phyloP scores from a whole-genome alignment of 2,888 invertebrate genomes.

The Drosophila monieri region DNA sequence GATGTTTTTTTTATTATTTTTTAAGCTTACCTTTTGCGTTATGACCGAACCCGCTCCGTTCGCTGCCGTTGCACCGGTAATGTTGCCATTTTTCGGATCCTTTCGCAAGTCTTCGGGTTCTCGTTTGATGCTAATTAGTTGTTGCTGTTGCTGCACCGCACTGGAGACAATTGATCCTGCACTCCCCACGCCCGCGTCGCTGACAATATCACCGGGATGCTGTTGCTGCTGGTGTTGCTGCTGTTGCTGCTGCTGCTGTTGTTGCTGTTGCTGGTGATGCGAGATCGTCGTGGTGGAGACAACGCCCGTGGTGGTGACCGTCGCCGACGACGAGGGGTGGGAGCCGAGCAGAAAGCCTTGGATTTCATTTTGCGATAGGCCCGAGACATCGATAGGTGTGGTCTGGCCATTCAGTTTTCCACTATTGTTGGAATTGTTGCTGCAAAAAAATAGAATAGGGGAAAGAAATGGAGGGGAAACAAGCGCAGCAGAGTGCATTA shows the following conservation, averaged over 20 bases:
- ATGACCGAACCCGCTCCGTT: slow-evolving; percentile 67
- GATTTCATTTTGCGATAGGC: slow-evolving; percentile 85
- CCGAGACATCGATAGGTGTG: slow-evolving; percentile 85
- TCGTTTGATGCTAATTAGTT: slow-evolving; percentile 83
- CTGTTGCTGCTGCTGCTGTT: slow-evolving; percentile 47
- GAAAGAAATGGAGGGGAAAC: slow-evolving; percentile 19
- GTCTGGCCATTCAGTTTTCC: slow-evolving; percentile 84
- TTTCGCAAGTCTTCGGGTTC: slow-evolving; percentile 84
- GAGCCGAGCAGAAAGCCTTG: slow-evolving; percentile 85
- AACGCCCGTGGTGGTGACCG: slow-evolving; percentile 79
- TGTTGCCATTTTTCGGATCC: slow-evolving; percentile 83
- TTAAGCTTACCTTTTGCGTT: slow-evolving; percentile 83
- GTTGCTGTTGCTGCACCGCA: slow-evolving; percentile 71
- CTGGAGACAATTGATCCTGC: slow-evolving; percentile 81
- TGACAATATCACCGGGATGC: slow-evolving; percentile 81
- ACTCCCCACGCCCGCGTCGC: slow-evolving; percentile 75
- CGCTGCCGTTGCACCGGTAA: slow-evolving; percentile 63
- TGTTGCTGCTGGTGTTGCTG: slow-evolving; percentile 66
- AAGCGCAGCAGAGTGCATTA: slow-evolving; percentile 43
- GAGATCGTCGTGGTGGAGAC: slow-evolving; percentile 80
- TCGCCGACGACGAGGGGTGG: slow-evolving; percentile 83
- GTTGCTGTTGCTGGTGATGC: slow-evolving; percentile 75
- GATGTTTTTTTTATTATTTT: slow-evolving; percentile 6
- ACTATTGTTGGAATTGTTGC: slow-evolving; percentile 77
- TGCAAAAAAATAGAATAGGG: slow-evolving; percentile 56